Conservation (phyloP, 2,113 vertebrate genomes). For the Zosterops lateralis region DNA sequence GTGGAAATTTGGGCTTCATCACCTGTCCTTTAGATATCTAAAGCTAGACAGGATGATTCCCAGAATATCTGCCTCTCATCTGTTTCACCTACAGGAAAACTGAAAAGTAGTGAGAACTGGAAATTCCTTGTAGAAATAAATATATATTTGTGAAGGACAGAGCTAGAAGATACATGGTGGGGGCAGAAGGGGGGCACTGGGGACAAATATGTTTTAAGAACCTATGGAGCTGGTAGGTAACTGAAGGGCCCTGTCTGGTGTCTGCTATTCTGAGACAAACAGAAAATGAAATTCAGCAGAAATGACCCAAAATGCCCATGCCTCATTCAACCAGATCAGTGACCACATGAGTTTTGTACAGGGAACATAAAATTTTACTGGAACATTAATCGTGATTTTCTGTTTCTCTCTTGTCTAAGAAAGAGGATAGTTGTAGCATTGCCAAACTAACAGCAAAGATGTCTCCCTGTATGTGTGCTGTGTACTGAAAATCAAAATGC, state of each 20-base stretch:
- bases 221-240: not conserved
- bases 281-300: not conserved
- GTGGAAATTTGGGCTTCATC: not conserved
- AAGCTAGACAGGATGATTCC: not conserved
- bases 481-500: not conserved
- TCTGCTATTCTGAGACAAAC: not conserved
- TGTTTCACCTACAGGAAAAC: not conserved
- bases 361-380: not conserved
- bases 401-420: not conserved
- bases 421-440: not conserved
- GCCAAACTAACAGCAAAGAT: not conserved
- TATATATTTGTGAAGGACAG: not conserved
- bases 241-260: rapidly evolving
- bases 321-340: not conserved
- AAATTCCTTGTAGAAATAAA: not conserved
- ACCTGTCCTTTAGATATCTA: not conserved
- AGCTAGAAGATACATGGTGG: rapidly evolving
- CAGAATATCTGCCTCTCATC: not conserved
- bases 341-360: not conserved
- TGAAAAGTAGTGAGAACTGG: not conserved
- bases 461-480: not conserved
- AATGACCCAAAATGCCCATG: not conserved
- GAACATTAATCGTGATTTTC: not conserved
- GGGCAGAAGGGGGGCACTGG: not conserved
- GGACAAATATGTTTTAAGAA: not conserved